These are phyloP conservation scores for Mesopsocus fuscifrons DNA, from an alignment of 2,888 invertebrate genomes.

Conservation along the genomic window DNA sequence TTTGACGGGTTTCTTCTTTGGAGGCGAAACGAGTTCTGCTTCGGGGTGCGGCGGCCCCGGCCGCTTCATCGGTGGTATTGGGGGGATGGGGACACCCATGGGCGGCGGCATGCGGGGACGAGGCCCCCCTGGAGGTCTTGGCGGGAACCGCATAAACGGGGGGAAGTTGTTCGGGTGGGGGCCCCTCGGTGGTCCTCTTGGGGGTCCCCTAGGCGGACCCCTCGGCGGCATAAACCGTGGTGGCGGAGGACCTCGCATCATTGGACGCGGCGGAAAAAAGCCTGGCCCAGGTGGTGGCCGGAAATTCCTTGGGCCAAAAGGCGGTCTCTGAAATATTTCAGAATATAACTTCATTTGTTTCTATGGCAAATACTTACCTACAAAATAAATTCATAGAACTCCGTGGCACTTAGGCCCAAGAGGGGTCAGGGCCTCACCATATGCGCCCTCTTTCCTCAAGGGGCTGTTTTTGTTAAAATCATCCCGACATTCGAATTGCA, in stretches of 20 bases:
- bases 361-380: no score
- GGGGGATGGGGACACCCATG: neutral
- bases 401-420: no score
- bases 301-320: neutral
- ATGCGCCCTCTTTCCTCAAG: no score
- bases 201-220: neutral
- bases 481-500: no score
- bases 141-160: neutral
- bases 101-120: neutral
- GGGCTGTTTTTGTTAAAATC: no score
- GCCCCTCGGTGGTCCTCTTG: neutral
- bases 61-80: neutral
- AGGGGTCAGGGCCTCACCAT: no score
- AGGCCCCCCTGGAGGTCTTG: constrained; percentile 5
- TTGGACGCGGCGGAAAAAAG: constrained; percentile 1
- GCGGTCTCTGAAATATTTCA: neutral
- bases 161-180: neutral
- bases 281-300: constrained; percentile 1
- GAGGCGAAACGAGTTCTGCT: neutral
- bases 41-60: neutral
- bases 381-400: no score
- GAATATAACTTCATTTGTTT: no score
- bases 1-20: constrained; percentile 2
- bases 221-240: neutral
- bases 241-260: neutral